A percentile compares a stretch with the other conserved stretches of the same genome.
These are phyloP conservation scores for Tenrec ecaudatus DNA, from an alignment of 2,113 vertebrate species.

Conservation along the genomic window DNA sequence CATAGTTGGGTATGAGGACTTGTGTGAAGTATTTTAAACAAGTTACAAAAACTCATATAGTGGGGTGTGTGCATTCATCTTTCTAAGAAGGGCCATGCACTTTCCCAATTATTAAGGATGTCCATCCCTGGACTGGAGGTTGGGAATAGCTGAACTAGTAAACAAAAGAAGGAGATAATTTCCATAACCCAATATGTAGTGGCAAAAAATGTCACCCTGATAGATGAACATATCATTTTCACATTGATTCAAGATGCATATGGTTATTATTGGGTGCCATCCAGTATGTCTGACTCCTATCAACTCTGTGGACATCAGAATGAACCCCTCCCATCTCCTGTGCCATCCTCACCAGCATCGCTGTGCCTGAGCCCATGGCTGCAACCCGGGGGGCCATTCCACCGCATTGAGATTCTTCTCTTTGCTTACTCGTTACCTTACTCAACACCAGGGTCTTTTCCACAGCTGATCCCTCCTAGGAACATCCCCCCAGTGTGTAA, in stretches of 20 bases:
- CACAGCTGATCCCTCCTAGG: too few relatives aligned
- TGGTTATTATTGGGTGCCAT: too few relatives aligned
- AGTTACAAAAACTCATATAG: not conserved
- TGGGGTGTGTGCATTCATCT: not conserved
- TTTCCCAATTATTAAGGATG: conserved; percentile 21
- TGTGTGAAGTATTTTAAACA: not conserved
- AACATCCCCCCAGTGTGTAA: too few relatives aligned
- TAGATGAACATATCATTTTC: not conserved
- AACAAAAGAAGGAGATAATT: not conserved
- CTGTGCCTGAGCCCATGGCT: too few relatives aligned
- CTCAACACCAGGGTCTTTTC: too few relatives aligned
- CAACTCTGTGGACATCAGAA: too few relatives aligned
- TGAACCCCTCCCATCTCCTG: too few relatives aligned
- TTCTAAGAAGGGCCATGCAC: not conserved
- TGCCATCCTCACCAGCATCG: too few relatives aligned
- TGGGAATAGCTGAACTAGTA: not conserved
- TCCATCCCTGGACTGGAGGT: not conserved
- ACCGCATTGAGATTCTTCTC: too few relatives aligned
- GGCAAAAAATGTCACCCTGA: not conserved
- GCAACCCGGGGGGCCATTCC: too few relatives aligned
- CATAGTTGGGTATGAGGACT: not conserved
- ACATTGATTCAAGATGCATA: not conserved
- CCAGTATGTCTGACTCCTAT: too few relatives aligned
- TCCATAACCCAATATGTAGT: not conserved
- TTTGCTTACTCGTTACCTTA: too few relatives aligned